Evolutionary conservation across 2,113 vertebrate genomes (phyloP).

Genomic region (Equus przewalskii): DNA sequence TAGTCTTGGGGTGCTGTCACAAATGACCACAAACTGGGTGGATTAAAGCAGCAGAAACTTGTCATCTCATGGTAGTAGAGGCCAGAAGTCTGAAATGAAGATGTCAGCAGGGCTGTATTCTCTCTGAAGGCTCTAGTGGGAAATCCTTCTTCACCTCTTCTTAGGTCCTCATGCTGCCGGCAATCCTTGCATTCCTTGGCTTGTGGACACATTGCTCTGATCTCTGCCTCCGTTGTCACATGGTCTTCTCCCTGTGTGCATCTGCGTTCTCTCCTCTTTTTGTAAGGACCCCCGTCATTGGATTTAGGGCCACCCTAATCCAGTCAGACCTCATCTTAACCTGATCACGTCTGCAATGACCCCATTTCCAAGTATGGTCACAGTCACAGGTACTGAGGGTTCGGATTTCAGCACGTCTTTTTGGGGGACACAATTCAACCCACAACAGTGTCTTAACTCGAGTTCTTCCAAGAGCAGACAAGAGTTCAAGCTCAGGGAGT

Average conservation of each 20-base stretch:
- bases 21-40: neutral
- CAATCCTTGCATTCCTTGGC: neutral
- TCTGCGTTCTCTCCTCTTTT: neutral
- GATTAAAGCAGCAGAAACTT: neutral
- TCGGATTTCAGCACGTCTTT: too few relatives aligned
- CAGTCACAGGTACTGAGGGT: neutral
- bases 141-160: neutral
- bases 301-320: neutral
- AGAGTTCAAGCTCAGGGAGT: neutral
- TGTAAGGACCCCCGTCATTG: neutral
- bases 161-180: neutral
- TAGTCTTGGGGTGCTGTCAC: too few relatives aligned
- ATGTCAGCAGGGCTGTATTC: neutral
- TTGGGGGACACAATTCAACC: neutral
- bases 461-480: neutral
- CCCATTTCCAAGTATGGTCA: neutral
- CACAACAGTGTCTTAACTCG: neutral
- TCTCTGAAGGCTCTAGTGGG: neutral
- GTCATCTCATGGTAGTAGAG: too few relatives aligned
- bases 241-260: neutral
- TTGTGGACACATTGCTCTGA: neutral
- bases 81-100: neutral
- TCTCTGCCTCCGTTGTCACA: neutral
- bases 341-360: neutral
- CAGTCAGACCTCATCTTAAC: neutral